Evolutionary conservation across 1,140 invertebrate species (phyloP).

Genomic region (Polypedilum pembai): DNA sequence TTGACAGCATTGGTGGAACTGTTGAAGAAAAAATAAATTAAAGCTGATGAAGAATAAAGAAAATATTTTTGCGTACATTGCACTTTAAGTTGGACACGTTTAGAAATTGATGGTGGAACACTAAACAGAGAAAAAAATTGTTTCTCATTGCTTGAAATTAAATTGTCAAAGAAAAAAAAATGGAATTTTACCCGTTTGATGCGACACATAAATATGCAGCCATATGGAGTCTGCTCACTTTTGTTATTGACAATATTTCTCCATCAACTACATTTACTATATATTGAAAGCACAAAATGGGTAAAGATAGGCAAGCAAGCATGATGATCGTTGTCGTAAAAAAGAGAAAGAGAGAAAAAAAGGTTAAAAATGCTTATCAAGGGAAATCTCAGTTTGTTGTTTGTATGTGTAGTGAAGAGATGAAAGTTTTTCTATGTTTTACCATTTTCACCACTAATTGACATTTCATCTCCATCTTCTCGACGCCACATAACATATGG

Average conservation of each 20-base stretch:
- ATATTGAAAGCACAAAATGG: constrained; percentile 37
- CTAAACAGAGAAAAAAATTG: constrained; percentile 35
- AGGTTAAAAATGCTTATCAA: constrained; percentile 21
- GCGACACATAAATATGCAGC: constrained; percentile 82
- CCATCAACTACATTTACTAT: constrained; percentile 79
- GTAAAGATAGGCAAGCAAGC: background rate
- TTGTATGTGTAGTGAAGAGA: background rate
- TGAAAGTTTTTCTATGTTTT: constrained; percentile 31
- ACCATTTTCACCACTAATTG: constrained; percentile 78
- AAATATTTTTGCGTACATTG: constrained; percentile 67
- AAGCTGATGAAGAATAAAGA: constrained; percentile 36
- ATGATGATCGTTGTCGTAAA: background rate
- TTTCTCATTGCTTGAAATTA: too few species aligned
- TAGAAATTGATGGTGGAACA: constrained; percentile 80
- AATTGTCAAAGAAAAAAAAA: too few species aligned
- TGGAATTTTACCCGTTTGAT: constrained; percentile 50
- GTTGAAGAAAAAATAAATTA: constrained; percentile 29
- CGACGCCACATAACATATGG: constrained; percentile 86
- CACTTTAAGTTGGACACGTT: constrained; percentile 71
- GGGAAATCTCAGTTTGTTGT: constrained; percentile 11
- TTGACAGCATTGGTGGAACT: constrained; percentile 84
- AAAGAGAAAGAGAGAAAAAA: constrained; percentile 1
- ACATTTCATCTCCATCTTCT: constrained; percentile 78
- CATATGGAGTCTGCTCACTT: constrained; percentile 86
- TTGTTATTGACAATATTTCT: constrained; percentile 72